These are phyloP conservation scores for Danio choprae DNA, from an alignment of 2,797 vertebrate species.

Conservation along the genomic window DNA sequence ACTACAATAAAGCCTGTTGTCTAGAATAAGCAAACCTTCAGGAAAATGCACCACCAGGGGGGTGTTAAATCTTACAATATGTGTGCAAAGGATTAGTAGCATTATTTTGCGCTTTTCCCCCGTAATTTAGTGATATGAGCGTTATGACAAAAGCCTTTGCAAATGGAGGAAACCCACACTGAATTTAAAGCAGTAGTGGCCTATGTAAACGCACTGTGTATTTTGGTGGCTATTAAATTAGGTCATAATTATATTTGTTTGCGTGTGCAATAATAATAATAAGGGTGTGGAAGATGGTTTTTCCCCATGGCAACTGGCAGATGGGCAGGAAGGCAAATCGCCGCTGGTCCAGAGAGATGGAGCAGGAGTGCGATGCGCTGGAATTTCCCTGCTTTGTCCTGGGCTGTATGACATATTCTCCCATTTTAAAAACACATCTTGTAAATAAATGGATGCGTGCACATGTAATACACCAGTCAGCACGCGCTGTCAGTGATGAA, in stretches of 20 bases:
- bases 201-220: conserved; percentile 6
- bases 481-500: conserved; percentile 26
- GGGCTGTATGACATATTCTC: not conserved
- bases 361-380: conserved; percentile 50
- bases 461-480: conserved; percentile 24
- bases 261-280: conserved; percentile 21
- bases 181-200: not conserved
- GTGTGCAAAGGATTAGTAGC: conserved; percentile 56
- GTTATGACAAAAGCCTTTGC: conserved; percentile 28
- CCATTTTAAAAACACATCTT: not conserved
- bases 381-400: conserved; percentile 52
- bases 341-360: conserved; percentile 45
- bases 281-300: conserved; percentile 21
- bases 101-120: not conserved
- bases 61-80: conserved; percentile 58
- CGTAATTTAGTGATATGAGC: conserved; percentile 39
- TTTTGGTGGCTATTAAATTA: not conserved
- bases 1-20: not conserved
- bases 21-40: conserved; percentile 56
- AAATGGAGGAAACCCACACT: not conserved
- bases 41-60: conserved; percentile 60
- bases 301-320: not conserved
- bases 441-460: not conserved
- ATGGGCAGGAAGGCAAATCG: conserved; percentile 13
- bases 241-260: not conserved